Conservation (phyloP, 2,797 vertebrate genomes). For the Emydoidea blandingii region DNA sequence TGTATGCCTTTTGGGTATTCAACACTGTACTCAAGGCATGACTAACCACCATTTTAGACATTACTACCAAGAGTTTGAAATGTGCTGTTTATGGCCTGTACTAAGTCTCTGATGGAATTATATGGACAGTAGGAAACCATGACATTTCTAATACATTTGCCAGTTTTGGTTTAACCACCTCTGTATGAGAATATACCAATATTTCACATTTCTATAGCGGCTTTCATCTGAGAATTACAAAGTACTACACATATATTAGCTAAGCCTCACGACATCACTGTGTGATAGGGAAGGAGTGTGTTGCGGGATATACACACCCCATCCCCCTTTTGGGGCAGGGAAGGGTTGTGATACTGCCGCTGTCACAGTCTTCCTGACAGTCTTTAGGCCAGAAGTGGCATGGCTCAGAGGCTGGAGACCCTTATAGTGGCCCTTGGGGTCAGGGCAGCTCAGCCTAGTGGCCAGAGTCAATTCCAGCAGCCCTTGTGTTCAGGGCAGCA, state of each 20-base stretch:
- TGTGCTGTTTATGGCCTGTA: accelerated
- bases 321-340: no score
- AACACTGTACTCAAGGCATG: not conserved
- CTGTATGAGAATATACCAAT: accelerated
- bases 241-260: not conserved
- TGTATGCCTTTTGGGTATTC: not conserved
- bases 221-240: not conserved
- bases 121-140: not conserved
- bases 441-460: no score
- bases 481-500: no score
- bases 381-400: no score
- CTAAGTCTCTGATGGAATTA: accelerated
- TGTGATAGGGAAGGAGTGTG: not conserved
- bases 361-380: no score
- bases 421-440: no score
- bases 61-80: accelerated
- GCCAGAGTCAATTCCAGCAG: no score
- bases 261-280: not conserved
- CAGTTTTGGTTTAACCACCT: not conserved
- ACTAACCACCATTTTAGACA: accelerated
- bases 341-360: no score
- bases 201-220: accelerated
- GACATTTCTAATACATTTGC: accelerated
- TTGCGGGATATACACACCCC: no score
- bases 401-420: no score